phyloP scores from a whole-genome alignment of 2,113 vertebrate genomes.

The Ictalurus furcatus region DNA sequence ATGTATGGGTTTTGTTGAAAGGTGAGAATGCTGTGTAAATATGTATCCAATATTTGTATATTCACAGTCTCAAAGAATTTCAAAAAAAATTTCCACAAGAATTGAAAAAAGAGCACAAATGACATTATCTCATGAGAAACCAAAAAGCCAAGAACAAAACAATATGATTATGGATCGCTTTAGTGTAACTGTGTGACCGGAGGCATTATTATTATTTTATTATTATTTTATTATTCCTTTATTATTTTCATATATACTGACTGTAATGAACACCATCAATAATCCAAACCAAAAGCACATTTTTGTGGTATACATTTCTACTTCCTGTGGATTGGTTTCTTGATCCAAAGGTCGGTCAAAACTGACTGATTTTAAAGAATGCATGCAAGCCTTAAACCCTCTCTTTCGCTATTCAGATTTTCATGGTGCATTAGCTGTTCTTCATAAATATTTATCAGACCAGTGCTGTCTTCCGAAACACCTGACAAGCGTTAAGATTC shows the following conservation, averaged over 20 bases:
- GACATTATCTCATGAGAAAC: not conserved
- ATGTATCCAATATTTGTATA: not conserved
- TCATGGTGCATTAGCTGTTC: constrained; percentile 47
- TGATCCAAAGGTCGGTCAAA: not conserved
- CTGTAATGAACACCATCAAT: not conserved
- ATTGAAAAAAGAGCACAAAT: not conserved
- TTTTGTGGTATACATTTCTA: not conserved
- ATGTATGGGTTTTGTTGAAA: not conserved
- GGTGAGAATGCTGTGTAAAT: not conserved
- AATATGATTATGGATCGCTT: not conserved
- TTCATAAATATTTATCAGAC: constrained; percentile 57
- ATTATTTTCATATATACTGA: not conserved
- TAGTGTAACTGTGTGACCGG: not conserved
- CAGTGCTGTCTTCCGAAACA: constrained; percentile 44
- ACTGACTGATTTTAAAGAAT: constrained; percentile 22
- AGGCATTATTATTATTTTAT: not conserved
- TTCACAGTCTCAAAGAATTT: not conserved
- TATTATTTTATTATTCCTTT: not conserved
- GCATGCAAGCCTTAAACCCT: constrained; percentile 18
- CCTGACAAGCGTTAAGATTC: constrained; percentile 58
- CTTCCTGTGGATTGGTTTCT: not conserved
- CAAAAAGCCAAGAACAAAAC: not conserved
- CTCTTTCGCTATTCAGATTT: constrained; percentile 29
- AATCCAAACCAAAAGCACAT: not conserved
- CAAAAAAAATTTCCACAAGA: not conserved